Conservation (phyloP, 2,797 vertebrate genomes). For the Molossus alvarezi region DNA sequence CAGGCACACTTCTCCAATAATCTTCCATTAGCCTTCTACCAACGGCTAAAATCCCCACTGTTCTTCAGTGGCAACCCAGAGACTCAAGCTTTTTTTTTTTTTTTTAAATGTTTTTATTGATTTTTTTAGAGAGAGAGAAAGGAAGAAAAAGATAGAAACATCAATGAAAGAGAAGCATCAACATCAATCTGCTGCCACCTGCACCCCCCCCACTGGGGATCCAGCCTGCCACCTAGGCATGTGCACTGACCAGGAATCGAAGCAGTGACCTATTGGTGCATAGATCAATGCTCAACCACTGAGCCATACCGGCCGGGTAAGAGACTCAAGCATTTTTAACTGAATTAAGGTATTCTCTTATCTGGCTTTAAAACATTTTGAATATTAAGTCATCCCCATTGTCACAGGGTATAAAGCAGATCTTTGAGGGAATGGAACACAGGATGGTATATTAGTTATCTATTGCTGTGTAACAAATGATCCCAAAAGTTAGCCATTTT, state of each 20-base stretch:
- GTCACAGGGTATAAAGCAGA: constrained; percentile 59
- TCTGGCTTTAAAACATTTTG: constrained; percentile 27
- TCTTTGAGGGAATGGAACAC: constrained; percentile 40
- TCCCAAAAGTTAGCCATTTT: background rate
- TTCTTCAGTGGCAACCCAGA: constrained; percentile 48
- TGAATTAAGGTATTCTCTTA: constrained; percentile 54
- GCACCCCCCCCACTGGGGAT: too few relatives aligned
- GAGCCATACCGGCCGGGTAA: too few relatives aligned
- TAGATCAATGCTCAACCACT: too few relatives aligned
- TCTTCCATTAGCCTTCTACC: constrained; percentile 43
- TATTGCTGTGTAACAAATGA: constrained; percentile 46
- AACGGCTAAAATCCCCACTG: constrained; percentile 12
- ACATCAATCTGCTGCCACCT: too few relatives aligned
- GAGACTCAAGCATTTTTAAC: constrained; percentile 67
- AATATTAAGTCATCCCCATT: constrained; percentile 50
- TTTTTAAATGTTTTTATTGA: too few relatives aligned
- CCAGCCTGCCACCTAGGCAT: too few relatives aligned
- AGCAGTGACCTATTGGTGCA: too few relatives aligned
- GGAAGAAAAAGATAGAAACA: too few relatives aligned
- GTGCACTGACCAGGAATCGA: too few relatives aligned
- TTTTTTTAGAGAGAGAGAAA: too few relatives aligned
- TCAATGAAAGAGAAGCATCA: too few relatives aligned
- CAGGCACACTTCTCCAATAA: background rate
- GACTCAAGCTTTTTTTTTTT: constrained; percentile 58
- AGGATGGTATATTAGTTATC: constrained; percentile 9